Base-by-base conservation (phyloP, 2,797 vertebrate genomes). In the Cryptoprocta ferox region DNA sequence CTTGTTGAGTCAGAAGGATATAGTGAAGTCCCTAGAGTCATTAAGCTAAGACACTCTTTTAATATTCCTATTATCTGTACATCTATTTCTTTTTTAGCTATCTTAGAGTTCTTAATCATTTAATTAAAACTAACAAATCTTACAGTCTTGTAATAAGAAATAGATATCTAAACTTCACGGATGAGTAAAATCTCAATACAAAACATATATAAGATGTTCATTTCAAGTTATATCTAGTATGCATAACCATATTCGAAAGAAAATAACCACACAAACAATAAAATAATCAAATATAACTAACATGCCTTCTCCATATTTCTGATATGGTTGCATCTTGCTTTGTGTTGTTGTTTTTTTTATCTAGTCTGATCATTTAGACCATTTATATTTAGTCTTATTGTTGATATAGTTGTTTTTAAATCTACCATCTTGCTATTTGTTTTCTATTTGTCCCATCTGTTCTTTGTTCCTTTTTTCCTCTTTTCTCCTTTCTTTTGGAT, bases 191-290 rank as follows among this genome's bases (percentile, higher is more conserved):
- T 92, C 78, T 85, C 66, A 90, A 71, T 81, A 92, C 6, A 90
- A 76, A 96, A 63, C 61, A 75, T 24, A 94, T n/a, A 45, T 88
- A 88, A 90, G 28, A 66, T 95, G 28, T 89, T 93, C 6, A 71
- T 59, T 89, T 97, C 65, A 95, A 79, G 50, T 91, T 96, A 84
- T 63, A 85, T 48, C 39, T 85, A 65, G 53, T 82, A 82, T 75
- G 4, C 37, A 75, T 97, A 91, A 63, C 53, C 19, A n/a, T 79
- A 94, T 93, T 94, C 93, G 83, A 95, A 97, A 85, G 84, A 78
- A 91, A 90, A 89, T n/a, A 89, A 88, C 28, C 32, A 45, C 89
- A 59, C 45, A 92, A 83, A 87, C 61, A 81, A 91, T 89, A 19
- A 53, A 87, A 84, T 90, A 42, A 28, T 66, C 63, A 78, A 78